These are phyloP conservation scores for Ariopsis seemanni DNA, from an alignment of 2,113 vertebrate genomes.

Conservation along the genomic window DNA sequence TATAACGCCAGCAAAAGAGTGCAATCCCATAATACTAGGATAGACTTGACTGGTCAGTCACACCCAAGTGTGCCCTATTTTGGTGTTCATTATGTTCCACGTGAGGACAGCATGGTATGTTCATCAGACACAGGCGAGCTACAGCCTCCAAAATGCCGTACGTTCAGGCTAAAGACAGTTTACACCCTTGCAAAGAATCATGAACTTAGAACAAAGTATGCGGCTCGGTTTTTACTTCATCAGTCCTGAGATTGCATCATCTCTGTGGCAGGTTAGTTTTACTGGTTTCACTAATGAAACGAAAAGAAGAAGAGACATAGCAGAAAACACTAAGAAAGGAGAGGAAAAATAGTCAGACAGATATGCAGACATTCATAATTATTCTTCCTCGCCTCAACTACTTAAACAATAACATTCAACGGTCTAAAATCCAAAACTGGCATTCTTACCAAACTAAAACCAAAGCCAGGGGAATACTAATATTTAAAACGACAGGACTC, in stretches of 20 bases:
- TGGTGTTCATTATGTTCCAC: neutral
- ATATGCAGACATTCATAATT: neutral
- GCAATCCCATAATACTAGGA: neutral
- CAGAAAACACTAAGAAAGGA: neutral
- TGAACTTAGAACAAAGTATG: neutral
- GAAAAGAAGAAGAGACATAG: neutral
- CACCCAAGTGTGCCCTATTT: neutral
- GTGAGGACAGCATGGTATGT: neutral
- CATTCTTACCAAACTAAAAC: neutral
- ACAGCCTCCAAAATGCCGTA: neutral
- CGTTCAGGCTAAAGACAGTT: neutral
- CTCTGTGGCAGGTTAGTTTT: neutral
- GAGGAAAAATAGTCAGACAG: neutral
- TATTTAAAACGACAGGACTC: neutral
- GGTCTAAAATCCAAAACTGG: neutral
- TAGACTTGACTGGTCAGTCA: neutral
- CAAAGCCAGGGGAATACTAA: neutral
- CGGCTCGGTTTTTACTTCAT: neutral
- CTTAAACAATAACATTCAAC: neutral
- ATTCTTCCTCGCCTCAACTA: neutral
- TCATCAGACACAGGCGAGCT: neutral
- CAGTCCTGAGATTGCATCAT: neutral
- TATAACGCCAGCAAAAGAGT: neutral
- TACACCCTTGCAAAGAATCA: neutral
- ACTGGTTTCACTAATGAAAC: neutral